phyloP scores from a whole-genome alignment of 2,888 invertebrate species.

The Cancer borealis region DNA sequence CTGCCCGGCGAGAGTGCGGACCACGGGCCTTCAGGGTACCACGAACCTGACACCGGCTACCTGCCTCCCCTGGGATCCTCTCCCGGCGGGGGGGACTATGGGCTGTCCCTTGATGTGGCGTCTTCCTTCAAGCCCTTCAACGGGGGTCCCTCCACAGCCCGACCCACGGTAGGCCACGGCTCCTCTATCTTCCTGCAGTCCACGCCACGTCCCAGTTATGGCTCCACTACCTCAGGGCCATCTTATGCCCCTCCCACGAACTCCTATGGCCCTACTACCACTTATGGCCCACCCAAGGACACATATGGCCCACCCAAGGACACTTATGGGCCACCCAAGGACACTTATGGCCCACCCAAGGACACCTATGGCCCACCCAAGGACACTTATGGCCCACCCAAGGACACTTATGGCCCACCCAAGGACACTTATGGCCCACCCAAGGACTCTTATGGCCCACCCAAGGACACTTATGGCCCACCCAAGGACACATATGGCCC shows the following conservation, averaged over 20 bases:
- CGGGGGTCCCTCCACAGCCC: neutral
- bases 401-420: neutral
- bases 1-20: neutral
- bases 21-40: neutral
- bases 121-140: neutral
- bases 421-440: slow-evolving; percentile 18
- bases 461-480: slow-evolving; percentile 17
- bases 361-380: slow-evolving; percentile 10
- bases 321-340: slow-evolving; percentile 5
- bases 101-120: neutral
- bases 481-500: slow-evolving; percentile 44
- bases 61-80: slow-evolving; percentile 30
- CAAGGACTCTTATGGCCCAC: neutral
- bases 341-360: slow-evolving; percentile 39
- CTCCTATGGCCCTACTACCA: neutral
- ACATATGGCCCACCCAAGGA: slow-evolving; percentile 9
- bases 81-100: neutral
- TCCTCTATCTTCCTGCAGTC: neutral
- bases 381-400: neutral
- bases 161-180: neutral
- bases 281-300: neutral
- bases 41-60: slow-evolving; percentile 24
- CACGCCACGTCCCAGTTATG: neutral
- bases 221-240: slow-evolving; percentile 16
- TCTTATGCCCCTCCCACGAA: neutral